Base-by-base conservation (phyloP, 2,113 vertebrate species). In the Sitta europaea region DNA sequence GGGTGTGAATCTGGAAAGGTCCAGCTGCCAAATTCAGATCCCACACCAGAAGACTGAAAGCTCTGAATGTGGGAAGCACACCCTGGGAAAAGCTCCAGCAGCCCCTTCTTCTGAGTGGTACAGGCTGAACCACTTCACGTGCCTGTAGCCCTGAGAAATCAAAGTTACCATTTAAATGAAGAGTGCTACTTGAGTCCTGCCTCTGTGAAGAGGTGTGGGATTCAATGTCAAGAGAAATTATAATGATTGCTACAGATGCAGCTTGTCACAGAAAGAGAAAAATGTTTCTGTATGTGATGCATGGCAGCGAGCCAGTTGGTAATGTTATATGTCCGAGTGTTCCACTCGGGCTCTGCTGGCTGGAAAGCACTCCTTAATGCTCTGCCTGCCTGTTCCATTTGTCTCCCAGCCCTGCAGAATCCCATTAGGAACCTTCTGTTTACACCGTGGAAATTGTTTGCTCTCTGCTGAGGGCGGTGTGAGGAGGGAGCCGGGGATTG, bases 321-420 rank as follows among this genome's bases (percentile, higher is more conserved):
- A 92, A 94, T 92, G 94, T 77, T 95, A 51, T 22, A 88, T 72
- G 95, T 95, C 94, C 70, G 17, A 97, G 94, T 58, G 87, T 75
- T 93, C 62, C 94, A 42, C 94, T 65, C 36, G 3, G n/a, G 91
- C 89, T 93, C 87, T 82, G 91, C 76, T 70, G 92, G 54, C 87
- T 91, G 90, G 80, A 94, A 94, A 96, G 50, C 92, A 68, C 82
- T 94, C 92, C 90, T 79, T 92, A 90, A 84, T 96, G 86, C 80
- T 91, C 66, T 61, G 58, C n/a, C 10, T 72, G 65, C 22, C 91
- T 91, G 65, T 20, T 91, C 33, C 19, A 95, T 94, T 97, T 95
- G 93, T 96, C 93, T 96, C 96, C 71, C 83, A 92, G 88, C 88
- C 27, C 94, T 89, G 75, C 93, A 96, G 96, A 94, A 94, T 95